Evolutionary conservation across 2,113 vertebrate species (phyloP).

Genomic region (Castor canadensis): DNA sequence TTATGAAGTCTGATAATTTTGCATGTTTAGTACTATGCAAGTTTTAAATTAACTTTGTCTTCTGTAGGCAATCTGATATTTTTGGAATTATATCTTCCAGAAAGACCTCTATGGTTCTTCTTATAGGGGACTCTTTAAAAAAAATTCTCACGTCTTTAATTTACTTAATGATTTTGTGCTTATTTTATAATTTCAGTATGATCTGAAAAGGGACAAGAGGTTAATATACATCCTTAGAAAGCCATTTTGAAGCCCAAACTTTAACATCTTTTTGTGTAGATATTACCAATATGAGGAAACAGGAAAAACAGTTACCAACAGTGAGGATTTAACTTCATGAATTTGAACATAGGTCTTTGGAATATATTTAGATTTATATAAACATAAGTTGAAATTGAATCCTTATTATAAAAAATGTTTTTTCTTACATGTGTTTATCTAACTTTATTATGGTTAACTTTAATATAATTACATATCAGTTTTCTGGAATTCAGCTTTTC

Average conservation of each 20-base stretch:
- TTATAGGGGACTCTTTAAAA: not conserved
- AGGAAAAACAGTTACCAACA: not conserved
- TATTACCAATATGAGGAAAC: not conserved
- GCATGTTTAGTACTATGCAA: not conserved
- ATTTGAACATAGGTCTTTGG: not conserved
- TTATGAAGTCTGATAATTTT: not conserved
- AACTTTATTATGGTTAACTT: slow-evolving; percentile 44
- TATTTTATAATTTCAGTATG: not conserved
- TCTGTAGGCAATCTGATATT: not conserved
- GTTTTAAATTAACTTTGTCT: not conserved
- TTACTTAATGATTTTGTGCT: not conserved
- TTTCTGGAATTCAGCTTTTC: slow-evolving; percentile 34
- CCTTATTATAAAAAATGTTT: not conserved
- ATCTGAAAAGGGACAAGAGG: not conserved
- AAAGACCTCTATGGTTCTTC: not conserved
- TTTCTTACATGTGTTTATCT: slow-evolving; percentile 14
- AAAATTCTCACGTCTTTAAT: not conserved
- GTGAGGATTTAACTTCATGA: not conserved
- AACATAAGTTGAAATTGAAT: slow-evolving; percentile 1
- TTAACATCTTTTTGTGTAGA: not conserved
- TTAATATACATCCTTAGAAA: not conserved
- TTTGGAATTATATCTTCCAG: not conserved
- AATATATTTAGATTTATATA: slow-evolving; percentile 26
- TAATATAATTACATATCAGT: slow-evolving; percentile 7
- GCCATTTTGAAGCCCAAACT: not conserved